A percentile compares a stretch with the other conserved stretches of the same genome.
Conservation (phyloP, 2,113 vertebrate genomes). For the Podocnemis expansa region DNA sequence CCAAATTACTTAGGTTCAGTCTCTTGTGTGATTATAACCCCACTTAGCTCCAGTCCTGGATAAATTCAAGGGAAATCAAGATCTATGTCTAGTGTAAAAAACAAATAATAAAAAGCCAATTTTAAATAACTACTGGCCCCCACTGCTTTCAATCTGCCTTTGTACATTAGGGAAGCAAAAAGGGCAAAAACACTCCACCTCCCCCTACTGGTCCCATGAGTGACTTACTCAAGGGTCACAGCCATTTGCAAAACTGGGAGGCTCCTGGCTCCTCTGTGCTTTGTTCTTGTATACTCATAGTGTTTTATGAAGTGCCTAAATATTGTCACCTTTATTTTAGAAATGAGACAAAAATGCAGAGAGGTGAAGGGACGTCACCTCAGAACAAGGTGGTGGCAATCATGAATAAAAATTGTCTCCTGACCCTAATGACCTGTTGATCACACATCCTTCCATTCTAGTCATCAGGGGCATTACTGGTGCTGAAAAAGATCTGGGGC, state of each 20-base stretch:
- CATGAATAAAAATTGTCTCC: neutral
- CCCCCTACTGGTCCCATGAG: neutral
- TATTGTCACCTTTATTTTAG: neutral
- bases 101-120: neutral
- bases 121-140: neutral
- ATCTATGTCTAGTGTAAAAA: neutral
- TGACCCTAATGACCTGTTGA: neutral
- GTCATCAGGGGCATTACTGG: too few species aligned
- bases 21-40: neutral
- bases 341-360: neutral
- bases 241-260: neutral
- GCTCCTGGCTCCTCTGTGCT: neutral
- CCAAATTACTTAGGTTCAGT: neutral
- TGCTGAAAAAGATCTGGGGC: too few species aligned
- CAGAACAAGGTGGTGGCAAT: neutral
- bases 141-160: neutral
- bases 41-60: neutral
- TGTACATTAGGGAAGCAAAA: neutral
- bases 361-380: neutral
- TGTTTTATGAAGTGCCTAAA: neutral
- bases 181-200: neutral
- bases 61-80: neutral
- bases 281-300: neutral
- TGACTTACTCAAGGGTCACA: constrained; percentile 35
- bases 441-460: neutral